phyloP scores from a whole-genome alignment of 2,888 invertebrate genomes.

The Uropetala carovei region DNA sequence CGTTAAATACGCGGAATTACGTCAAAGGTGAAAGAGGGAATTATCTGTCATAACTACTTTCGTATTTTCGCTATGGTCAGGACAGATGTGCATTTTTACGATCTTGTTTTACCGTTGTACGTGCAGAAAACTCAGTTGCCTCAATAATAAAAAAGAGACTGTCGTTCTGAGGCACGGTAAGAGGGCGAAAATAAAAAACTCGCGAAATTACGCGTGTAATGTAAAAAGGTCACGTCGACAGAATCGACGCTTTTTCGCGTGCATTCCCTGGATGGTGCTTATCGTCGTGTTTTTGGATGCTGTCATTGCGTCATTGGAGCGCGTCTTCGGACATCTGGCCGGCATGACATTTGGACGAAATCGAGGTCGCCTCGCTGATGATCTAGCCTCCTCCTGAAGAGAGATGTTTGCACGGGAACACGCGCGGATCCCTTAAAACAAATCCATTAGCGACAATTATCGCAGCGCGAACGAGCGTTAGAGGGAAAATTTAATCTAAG shows the following conservation, averaged over 20 bases:
- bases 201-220: neutral
- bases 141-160: no score
- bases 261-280: neutral
- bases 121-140: no score
- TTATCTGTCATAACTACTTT: no score
- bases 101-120: no score
- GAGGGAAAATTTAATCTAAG: constrained; percentile 7
- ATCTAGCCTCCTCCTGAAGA: neutral
- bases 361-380: neutral
- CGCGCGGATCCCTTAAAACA: constrained; percentile 13
- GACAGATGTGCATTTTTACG: no score
- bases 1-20: neutral
- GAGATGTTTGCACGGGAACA: constrained; percentile 10
- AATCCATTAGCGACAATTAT: constrained; percentile 5
- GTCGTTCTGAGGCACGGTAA: neutral
- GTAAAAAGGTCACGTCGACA: neutral
- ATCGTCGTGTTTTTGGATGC: neutral
- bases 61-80: no score
- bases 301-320: neutral
- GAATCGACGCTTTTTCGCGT: neutral
- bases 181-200: neutral
- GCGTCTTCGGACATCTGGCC: neutral
- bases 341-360: neutral
- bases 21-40: neutral
- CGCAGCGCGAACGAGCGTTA: neutral